Conservation (phyloP, 2,888 invertebrate genomes). For the Atherix ibis region DNA sequence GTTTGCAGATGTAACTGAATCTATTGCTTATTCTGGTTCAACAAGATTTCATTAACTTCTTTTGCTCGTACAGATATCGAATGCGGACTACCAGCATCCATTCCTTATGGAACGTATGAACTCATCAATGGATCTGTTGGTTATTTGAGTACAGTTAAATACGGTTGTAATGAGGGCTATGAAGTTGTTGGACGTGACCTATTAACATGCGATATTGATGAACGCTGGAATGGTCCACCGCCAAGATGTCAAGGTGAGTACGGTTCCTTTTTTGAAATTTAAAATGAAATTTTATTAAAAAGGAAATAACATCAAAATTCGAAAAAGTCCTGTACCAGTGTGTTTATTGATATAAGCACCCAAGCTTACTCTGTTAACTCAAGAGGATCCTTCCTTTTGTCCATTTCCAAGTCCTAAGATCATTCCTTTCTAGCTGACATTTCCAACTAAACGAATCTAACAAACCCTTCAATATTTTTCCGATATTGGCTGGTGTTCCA, state of each 20-base stretch:
- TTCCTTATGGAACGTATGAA: slow-evolving; percentile 63
- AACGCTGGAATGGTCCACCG: slow-evolving; percentile 86
- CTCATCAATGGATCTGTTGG: slow-evolving; percentile 72
- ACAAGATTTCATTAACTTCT: background rate
- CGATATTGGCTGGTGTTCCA: too few species aligned
- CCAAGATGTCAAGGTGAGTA: slow-evolving; percentile 66
- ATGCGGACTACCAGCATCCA: slow-evolving; percentile 78
- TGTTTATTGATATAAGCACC: too few species aligned
- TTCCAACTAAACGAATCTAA: too few species aligned
- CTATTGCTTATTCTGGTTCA: too few species aligned
- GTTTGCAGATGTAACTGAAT: slow-evolving; percentile 88
- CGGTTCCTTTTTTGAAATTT: too few species aligned
- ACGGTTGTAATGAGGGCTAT: slow-evolving; percentile 66
- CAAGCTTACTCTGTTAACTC: too few species aligned
- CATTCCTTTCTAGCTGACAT: too few species aligned
- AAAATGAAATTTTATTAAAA: background rate
- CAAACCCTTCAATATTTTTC: too few species aligned
- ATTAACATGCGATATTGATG: slow-evolving; percentile 79
- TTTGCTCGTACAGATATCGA: slow-evolving; percentile 53
- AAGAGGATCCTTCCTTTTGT: too few species aligned
- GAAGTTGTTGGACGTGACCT: slow-evolving; percentile 72
- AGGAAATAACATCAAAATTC: too few species aligned
- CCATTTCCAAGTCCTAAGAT: too few species aligned
- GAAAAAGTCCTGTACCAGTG: too few species aligned
- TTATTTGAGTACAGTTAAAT: slow-evolving; percentile 75